Conservation (phyloP, 1,140 invertebrate genomes). For the Megalopta genalis region DNA sequence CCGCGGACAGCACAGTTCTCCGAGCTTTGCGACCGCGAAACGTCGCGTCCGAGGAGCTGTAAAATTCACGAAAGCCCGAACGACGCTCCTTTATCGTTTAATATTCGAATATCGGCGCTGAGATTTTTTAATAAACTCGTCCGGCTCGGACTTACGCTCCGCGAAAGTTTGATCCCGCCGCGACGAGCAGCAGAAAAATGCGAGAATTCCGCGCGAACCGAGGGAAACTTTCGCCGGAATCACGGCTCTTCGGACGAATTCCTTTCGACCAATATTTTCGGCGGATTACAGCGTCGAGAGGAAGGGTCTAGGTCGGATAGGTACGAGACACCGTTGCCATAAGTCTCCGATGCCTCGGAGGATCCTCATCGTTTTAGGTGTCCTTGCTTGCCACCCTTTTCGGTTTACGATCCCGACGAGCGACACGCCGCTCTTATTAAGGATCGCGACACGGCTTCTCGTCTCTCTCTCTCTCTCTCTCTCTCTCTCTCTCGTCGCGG, state of each 20-base stretch:
- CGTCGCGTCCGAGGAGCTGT: not conserved
- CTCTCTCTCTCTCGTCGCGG: conserved; percentile 27
- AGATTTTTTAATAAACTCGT: not conserved
- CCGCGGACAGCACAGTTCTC: not conserved
- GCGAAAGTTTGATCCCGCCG: not conserved
- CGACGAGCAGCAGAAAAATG: not conserved
- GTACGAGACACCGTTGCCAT: not conserved
- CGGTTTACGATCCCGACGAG: conserved; percentile 40
- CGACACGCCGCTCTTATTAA: conserved; percentile 50
- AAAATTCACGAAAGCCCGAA: not conserved
- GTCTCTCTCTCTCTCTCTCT: no score
- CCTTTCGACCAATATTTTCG: no score
- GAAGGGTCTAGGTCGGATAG: not conserved
- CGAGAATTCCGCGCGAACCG: not conserved
- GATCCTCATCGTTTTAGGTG: conserved; percentile 33
- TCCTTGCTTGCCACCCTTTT: conserved; percentile 32
- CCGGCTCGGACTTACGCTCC: not conserved
- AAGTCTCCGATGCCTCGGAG: conserved; percentile 3
- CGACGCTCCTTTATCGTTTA: not conserved
- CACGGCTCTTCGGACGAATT: no score
- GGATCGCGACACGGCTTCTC: conserved; percentile 11
- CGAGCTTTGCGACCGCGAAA: not conserved
- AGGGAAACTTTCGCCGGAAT: not conserved
- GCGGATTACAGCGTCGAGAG: no score
- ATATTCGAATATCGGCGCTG: not conserved